These are phyloP conservation scores for Pristiophorus japonicus DNA, from an alignment of 2,113 vertebrate species.

Conservation along the genomic window DNA sequence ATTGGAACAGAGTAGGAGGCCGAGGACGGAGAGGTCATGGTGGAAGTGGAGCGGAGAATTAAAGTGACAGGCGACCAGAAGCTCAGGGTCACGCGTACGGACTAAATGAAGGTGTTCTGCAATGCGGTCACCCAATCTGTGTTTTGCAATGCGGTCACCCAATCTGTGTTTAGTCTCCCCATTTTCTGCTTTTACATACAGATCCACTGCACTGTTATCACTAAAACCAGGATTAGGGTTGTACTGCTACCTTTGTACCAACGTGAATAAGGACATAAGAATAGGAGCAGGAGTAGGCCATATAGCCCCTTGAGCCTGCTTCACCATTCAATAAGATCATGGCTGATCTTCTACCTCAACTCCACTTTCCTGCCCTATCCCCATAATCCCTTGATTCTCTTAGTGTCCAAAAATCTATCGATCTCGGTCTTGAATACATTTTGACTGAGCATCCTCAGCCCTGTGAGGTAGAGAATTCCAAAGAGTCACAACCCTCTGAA, in stretches of 20 bases:
- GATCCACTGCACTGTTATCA: background rate
- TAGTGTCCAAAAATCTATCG: background rate
- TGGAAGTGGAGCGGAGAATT: too few relatives aligned
- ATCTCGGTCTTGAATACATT: background rate
- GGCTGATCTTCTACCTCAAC: background rate
- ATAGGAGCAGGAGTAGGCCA: background rate
- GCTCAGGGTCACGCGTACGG: too few relatives aligned
- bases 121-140: too few relatives aligned
- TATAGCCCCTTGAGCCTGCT: background rate
- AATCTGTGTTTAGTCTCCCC: too few relatives aligned
- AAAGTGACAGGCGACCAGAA: too few relatives aligned
- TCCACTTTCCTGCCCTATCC: background rate
- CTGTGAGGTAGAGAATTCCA: background rate
- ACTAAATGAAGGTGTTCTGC: too few relatives aligned
- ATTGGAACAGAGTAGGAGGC: too few relatives aligned
- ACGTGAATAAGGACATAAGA: background rate
- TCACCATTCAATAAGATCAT: background rate
- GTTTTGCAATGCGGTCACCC: too few relatives aligned
- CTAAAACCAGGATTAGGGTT: background rate
- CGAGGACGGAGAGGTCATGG: too few relatives aligned
- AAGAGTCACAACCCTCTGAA: background rate
- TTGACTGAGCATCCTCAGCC: background rate
- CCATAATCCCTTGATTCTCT: background rate
- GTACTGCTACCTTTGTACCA: background rate
- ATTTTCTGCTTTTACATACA: too few relatives aligned